Evolutionary conservation across 2,797 vertebrate genomes (phyloP), one percentile per base, ranked within the genome.

Genomic region (Hippocampus kuda): DNA sequence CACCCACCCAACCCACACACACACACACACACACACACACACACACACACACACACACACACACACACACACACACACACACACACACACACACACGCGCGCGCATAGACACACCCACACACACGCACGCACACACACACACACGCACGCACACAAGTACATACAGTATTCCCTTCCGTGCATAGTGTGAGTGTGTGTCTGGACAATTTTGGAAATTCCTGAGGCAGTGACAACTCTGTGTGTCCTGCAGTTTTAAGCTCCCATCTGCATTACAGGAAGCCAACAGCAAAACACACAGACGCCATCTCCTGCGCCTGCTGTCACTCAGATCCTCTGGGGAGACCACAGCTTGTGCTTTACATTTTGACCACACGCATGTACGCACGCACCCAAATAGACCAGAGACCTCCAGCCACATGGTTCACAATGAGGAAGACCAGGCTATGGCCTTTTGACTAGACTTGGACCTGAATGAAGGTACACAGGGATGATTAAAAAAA

Each of bases 181-280:
- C 6, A 3, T 41, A 62, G 63, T 16, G 48, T 54, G 65, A 68
- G 71, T 73, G 67, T 73, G 68, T 71, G 54, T 13, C 18, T 26
- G 27, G 44, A 65, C 42, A 48, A 48, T 27, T 65, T 27, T 27
- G n/a, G 4, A 26, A 48, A 81, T 79, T 84, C 76, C 81, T 81
- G 70, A 46, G 75, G 70, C 70, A 65, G 66, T 79, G 71, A 79
- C 75, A 72, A 71, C 66, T 49, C 11, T 65, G 71, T 54, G 72
- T 73, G 77, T 77, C 70, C 24, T 67, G 54, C 49, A 64, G 60
- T 42, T 53, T 26, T 1, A 48, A 4, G 38, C 68, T 60, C 49
- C 67, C 71, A 74, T 77, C 71, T 77, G 76, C 75, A 71, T 68
- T 60, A 74, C 83, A 87, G 86, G 87, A 88, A 85, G 78, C 78